Evolutionary conservation across 2,888 invertebrate genomes (phyloP), one percentile per base, ranked within the genome.

Genomic region (Cataglyphis altisquamis): DNA sequence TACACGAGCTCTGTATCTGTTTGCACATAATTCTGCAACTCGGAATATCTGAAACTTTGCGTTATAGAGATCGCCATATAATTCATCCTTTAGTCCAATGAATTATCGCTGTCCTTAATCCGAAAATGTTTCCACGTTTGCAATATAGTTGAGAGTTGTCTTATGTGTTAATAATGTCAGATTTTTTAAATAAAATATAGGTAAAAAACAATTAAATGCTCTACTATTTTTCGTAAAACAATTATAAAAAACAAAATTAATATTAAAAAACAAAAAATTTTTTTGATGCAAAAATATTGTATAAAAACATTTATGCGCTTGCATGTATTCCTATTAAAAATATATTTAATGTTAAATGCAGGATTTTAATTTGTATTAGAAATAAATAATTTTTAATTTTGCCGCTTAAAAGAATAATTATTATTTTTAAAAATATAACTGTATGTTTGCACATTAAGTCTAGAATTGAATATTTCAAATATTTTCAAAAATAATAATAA

Each of bases 21-120:
- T 75, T 64, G 57, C 72, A 62, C 66, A 66, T 85, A 75, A 77
- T 82, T 63, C 78, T 78, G 29, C 72, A 82, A 86, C 75, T 85
- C 81, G 81, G 81, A 81, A 75, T 73, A 86, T 29, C 70, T 66
- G 63, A 83, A 89, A 89, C 82, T 87, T 88, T 72, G 57, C 72
- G 70, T 67, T 80, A 68, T 48, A 68, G 68, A 82, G 66, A 86
- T 84, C 41, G 57, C 45, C 74, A 70, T 85, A 77, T 86, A 87
- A 87, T 89, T 85, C 57, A 73, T 77, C 67, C 68, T 82, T 82
- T 82, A 82, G 60, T 75, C 36, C 52, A 32, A 67, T 39, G 25
- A 77, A 62, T 77, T 81, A 68, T 78, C 45, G 10, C 55, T 52
- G 66, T 75, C 48, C 25, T 60, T n/a, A 60, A 60, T 45, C 12